Evolutionary conservation across 2,888 invertebrate genomes (phyloP).

Genomic region (Merodon equestris): DNA sequence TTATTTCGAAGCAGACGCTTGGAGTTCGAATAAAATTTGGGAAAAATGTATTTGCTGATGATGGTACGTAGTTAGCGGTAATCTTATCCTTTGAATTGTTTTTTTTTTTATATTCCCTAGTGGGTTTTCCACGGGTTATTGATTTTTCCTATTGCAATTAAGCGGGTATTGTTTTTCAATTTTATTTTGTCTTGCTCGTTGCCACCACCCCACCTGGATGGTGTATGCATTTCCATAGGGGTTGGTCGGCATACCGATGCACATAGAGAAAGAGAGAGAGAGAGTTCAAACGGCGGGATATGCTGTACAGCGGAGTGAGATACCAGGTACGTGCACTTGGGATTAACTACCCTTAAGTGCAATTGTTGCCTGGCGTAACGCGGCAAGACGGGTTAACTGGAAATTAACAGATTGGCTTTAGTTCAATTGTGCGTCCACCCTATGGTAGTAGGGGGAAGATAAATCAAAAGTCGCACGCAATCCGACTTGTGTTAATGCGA

Average conservation of each 20-base stretch:
- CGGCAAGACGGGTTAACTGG: too few species aligned
- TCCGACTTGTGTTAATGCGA: neutral
- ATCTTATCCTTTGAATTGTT: neutral
- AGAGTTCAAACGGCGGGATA: neutral
- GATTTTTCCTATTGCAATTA: conserved; percentile 56
- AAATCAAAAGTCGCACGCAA: too few species aligned
- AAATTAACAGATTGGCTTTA: too few species aligned
- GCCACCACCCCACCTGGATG: conserved; percentile 23
- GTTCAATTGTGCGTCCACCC: neutral
- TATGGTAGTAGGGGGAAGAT: too few species aligned
- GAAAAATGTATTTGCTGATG: conserved; percentile 62
- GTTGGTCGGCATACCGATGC: neutral
- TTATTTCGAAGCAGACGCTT: conserved; percentile 5
- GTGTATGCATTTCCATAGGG: conserved; percentile 33
- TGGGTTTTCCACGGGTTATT: conserved; percentile 23
- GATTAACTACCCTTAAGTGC: conserved; percentile 42
- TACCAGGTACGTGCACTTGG: conserved; percentile 29
- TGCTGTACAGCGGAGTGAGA: conserved; percentile 15
- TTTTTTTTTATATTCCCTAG: conserved; percentile 1
- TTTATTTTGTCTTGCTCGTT: neutral
- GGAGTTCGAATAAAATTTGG: conserved; percentile 43
- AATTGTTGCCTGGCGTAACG: too few species aligned
- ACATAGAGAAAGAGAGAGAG: too few species aligned
- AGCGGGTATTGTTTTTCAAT: conserved; percentile 12
- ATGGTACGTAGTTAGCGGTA: conserved; percentile 48